phyloP scores from a whole-genome alignment of 2,888 invertebrate species.

The Dendrolimus houi region DNA sequence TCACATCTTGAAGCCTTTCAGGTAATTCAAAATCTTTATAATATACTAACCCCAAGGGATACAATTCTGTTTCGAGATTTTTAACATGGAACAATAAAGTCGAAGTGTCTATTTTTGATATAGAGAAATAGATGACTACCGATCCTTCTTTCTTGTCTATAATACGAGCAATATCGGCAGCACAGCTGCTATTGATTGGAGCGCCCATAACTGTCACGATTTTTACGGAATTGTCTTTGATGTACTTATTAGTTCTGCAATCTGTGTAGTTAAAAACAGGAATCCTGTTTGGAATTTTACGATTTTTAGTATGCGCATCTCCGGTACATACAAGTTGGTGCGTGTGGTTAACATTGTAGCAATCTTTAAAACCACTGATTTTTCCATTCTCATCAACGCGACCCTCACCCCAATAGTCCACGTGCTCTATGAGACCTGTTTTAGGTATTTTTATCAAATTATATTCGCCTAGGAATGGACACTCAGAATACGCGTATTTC shows the following conservation, averaged over 20 bases:
- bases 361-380: conserved; percentile 26
- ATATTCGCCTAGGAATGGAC: conserved; percentile 35
- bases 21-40: conserved; percentile 21
- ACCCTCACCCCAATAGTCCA: conserved; percentile 46
- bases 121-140: conserved; percentile 30
- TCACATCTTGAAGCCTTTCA: conserved; percentile 14
- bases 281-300: conserved; percentile 38
- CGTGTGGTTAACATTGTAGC: conserved; percentile 37
- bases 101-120: conserved; percentile 9
- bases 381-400: conserved; percentile 16
- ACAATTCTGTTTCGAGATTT: conserved; percentile 21
- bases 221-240: conserved; percentile 27
- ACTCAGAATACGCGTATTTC: conserved; percentile 35
- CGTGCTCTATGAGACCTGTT: conserved; percentile 21
- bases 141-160: conserved; percentile 23
- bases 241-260: conserved; percentile 33
- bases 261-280: conserved; percentile 27
- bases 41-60: conserved; percentile 15
- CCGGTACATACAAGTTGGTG: conserved; percentile 36
- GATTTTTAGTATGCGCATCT: conserved; percentile 15
- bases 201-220: conserved; percentile 35
- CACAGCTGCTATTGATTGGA: conserved; percentile 34
- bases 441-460: conserved; percentile 28
- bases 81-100: conserved; percentile 7
- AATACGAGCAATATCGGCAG: conserved; percentile 35